phyloP scores from a whole-genome alignment of 1,140 invertebrate species.

The Lucilia cuprina region DNA sequence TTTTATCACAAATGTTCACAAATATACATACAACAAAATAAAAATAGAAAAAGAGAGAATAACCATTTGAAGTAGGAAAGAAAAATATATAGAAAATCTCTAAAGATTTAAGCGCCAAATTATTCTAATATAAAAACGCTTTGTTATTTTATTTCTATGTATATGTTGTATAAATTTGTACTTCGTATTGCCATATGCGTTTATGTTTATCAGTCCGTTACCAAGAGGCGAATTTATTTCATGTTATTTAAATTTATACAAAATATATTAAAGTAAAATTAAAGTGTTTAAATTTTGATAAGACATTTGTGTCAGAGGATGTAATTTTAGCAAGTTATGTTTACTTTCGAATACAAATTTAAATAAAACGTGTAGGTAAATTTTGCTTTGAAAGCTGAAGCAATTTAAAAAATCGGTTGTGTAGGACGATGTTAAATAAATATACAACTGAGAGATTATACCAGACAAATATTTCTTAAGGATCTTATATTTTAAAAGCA shows the following conservation, averaged over 20 bases:
- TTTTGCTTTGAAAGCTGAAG: no score
- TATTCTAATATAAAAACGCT: slow-evolving; percentile 14
- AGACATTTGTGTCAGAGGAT: background rate
- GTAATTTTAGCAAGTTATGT: no score
- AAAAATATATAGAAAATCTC: background rate
- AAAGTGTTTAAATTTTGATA: background rate
- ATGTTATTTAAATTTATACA: background rate
- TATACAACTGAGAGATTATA: no score
- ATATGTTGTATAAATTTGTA: background rate
- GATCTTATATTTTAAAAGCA: no score
- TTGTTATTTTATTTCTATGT: background rate
- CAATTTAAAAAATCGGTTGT: no score
- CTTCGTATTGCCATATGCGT: background rate
- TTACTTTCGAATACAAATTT: no score
- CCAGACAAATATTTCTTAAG: no score
- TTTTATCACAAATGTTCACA: background rate
- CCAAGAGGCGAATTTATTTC: background rate
- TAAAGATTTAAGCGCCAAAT: background rate
- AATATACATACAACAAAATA: background rate
- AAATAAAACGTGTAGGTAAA: no score
- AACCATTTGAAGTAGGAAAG: background rate
- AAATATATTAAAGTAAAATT: background rate
- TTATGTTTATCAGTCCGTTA: background rate
- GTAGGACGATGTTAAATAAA: no score
- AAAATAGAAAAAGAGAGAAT: background rate